Conservation (phyloP, 2,113 vertebrate genomes). For the Engraulis encrasicolus region DNA sequence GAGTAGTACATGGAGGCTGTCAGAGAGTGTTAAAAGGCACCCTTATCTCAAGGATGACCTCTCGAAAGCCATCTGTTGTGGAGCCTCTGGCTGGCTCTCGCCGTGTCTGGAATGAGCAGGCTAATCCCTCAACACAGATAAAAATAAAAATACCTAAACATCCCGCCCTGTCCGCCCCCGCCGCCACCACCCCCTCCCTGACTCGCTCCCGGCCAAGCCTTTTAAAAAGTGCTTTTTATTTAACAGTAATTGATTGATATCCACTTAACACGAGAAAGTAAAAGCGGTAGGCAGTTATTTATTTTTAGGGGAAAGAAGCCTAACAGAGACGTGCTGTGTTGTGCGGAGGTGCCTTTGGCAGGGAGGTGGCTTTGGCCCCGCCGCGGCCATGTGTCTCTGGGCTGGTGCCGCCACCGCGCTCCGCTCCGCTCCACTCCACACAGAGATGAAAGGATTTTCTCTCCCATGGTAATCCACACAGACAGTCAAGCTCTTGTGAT, state of each 20-base stretch:
- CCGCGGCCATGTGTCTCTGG: constrained; percentile 41
- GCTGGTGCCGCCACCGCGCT: constrained; percentile 34
- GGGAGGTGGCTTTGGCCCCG: constrained; percentile 7
- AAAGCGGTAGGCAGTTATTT: not conserved
- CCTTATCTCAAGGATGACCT: constrained; percentile 21
- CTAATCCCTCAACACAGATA: constrained; percentile 11
- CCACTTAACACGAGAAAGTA: not conserved
- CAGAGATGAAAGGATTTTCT: constrained; percentile 79
- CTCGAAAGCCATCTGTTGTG: constrained; percentile 19
- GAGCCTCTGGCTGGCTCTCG: constrained; percentile 6
- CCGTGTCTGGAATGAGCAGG: not conserved
- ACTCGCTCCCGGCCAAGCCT: not conserved
- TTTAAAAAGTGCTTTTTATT: not conserved
- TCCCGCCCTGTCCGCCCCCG: no score
- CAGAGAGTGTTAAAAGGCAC: constrained; percentile 12
- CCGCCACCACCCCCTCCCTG: not conserved
- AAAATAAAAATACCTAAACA: constrained; percentile 19
- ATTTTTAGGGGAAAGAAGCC: not conserved
- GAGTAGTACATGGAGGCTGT: not conserved
- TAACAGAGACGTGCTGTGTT: not conserved
- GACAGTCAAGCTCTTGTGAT: constrained; percentile 74
- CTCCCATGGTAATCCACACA: constrained; percentile 73
- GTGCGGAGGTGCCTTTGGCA: constrained; percentile 17
- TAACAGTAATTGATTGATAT: constrained; percentile 4
- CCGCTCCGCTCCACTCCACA: constrained; percentile 66